These are phyloP conservation scores for Coptodon bakossiorum DNA, from an alignment of 2,113 vertebrate genomes.

Conservation along the genomic window DNA sequence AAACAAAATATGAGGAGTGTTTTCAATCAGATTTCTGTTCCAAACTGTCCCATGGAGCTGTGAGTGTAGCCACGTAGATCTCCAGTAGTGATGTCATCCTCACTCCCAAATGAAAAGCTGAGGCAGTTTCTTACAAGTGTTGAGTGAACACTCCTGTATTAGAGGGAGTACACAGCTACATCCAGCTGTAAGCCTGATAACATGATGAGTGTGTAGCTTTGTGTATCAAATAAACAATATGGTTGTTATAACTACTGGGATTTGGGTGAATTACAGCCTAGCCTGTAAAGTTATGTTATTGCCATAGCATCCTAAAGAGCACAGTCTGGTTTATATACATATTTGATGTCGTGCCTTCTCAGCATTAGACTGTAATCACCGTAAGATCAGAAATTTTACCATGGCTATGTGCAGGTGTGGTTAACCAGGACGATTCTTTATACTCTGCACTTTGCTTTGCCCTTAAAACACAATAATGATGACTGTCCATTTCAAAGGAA, in stretches of 20 bases:
- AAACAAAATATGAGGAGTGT: not conserved
- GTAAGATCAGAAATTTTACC: not conserved
- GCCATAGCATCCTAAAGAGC: not conserved
- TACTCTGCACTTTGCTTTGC: slow-evolving; percentile 23
- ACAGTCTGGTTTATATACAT: not conserved
- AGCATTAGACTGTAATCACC: not conserved
- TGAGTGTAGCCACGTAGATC: not conserved
- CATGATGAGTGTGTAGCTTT: slow-evolving; percentile 2
- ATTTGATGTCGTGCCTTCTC: not conserved
- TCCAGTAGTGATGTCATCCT: slow-evolving; percentile 4
- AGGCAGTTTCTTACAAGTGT: not conserved
- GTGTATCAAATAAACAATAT: not conserved
- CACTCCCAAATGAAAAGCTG: not conserved
- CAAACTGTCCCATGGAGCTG: not conserved
- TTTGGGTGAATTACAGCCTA: not conserved
- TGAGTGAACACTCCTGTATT: slow-evolving; percentile 26
- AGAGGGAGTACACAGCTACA: not conserved
- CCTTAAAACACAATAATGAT: slow-evolving; percentile 39
- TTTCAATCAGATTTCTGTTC: not conserved
- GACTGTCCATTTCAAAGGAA: slow-evolving; percentile 23
- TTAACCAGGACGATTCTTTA: slow-evolving; percentile 29
- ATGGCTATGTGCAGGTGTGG: slow-evolving; percentile 23
- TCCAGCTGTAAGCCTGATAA: slow-evolving; percentile 5
- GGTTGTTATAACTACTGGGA: not conserved
- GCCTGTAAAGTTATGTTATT: not conserved